Percentiles rank a stretch among this genome's conserved stretches.
These are phyloP conservation scores for Lipophrys pholis DNA, from an alignment of 2,113 vertebrate species.

Conservation along the genomic window DNA sequence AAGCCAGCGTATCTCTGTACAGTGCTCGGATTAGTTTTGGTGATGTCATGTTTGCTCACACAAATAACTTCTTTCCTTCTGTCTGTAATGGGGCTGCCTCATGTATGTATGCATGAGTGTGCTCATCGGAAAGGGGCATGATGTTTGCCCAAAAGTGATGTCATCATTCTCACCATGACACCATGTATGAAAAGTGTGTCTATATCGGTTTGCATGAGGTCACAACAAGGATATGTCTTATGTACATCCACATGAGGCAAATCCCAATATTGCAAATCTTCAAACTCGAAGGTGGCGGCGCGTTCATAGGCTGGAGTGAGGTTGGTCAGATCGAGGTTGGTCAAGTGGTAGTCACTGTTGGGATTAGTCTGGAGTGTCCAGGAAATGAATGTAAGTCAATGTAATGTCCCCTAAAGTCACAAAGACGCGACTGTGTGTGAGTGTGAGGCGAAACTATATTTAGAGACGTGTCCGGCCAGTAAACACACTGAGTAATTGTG, in stretches of 20 bases:
- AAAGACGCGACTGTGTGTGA: constrained; percentile 5
- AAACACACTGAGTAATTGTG: constrained; percentile 63
- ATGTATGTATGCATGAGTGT: background rate
- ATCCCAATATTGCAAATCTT: no score
- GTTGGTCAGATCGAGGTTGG: no score
- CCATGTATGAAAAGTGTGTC: background rate
- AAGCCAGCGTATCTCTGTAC: background rate
- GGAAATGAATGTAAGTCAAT: no score
- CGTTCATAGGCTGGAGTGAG: no score
- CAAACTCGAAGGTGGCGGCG: no score
- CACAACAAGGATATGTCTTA: no score
- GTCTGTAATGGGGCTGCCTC: background rate
- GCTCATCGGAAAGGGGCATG: background rate
- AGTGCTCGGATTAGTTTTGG: background rate
- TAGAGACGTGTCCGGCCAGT: constrained; percentile 46
- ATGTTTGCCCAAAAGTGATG: constrained; percentile 53
- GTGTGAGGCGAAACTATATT: constrained; percentile 59
- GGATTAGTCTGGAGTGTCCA: no score
- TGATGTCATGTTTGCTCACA: constrained; percentile 26
- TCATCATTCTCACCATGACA: constrained; percentile 41
- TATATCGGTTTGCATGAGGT: constrained; percentile 16
- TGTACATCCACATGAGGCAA: no score
- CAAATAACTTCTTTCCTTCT: constrained; percentile 8
- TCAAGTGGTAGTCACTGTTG: no score
- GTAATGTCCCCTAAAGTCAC: no score